A percentile compares a stretch with the other conserved stretches of the same genome.
These are phyloP conservation scores for Sitta europaea DNA, from an alignment of 2,113 vertebrate species.

Conservation along the genomic window DNA sequence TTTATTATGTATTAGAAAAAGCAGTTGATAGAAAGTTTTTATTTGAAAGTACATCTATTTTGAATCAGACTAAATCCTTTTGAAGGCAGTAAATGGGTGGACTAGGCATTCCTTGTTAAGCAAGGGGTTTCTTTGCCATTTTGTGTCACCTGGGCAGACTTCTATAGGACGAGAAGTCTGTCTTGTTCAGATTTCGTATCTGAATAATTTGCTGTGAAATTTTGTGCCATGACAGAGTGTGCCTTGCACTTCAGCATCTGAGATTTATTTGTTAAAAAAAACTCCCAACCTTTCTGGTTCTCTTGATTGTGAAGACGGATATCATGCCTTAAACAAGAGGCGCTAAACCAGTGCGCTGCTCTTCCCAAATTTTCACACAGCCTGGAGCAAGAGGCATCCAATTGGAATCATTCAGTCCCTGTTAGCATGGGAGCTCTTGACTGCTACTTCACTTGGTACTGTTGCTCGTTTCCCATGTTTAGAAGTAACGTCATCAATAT, in stretches of 20 bases:
- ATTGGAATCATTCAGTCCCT: not conserved
- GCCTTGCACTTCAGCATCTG: not conserved
- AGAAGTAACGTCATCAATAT: not conserved
- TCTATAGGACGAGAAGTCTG: not conserved
- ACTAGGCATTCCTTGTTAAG: not conserved
- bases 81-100: not conserved
- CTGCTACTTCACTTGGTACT: not conserved
- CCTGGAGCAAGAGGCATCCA: not conserved
- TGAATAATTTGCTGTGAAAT: not conserved
- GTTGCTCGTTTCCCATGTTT: not conserved
- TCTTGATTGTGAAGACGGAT: not conserved
- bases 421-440: not conserved
- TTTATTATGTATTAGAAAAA: not conserved
- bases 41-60: not conserved
- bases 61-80: not conserved
- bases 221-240: not conserved
- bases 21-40: not conserved
- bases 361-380: not conserved
- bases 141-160: not conserved
- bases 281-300: not conserved
- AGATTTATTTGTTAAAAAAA: slow-evolving; percentile 9
- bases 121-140: not conserved
- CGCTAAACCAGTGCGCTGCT: not conserved
- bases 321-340: not conserved
- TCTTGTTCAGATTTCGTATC: not conserved